Base-by-base conservation (phyloP, 2,797 vertebrate genomes). In the Rachycentron canadum region DNA sequence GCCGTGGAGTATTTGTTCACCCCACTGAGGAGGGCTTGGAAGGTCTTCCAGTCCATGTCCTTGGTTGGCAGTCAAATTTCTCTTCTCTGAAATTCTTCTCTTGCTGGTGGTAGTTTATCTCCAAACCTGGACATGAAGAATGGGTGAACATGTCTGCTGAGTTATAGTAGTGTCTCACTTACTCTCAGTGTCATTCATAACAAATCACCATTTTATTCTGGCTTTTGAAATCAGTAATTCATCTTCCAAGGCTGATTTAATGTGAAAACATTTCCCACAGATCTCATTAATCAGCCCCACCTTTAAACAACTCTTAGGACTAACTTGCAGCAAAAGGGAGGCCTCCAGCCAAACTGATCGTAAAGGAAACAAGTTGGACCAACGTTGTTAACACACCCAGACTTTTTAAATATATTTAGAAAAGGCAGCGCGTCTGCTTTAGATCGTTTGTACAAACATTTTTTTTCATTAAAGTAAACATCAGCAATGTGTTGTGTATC, bases 1-100 rank as follows among this genome's bases (percentile, higher is more conserved):
- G 97, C 98, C 0, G 98, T 99, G 69, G 98, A 99, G 86, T 99
- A 99, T 65, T 97, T 98, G 91, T 99, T 99, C 69, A 99, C 97
- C 0, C 98, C 98, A 0, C 96, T 99, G 89, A 99, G 95, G 3
- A 99, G 96, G 0, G 76, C 88, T 87, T 99, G 97, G 52, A 99
- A 95, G 0, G 95, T 97, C 90, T 99, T 99, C 98, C 98, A 99
- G 86, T 99, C 98, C 98, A 99, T 99, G 92, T 79, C 21, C 10
- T 72, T 56, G 62, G 69, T 64, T 69, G 70, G 36, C 4, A 19
- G 61, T 91, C 81, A 88, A 53, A 78, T 38, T 28, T 26, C 16
- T 73, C 7, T 38, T 71, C 32, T 30, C 30, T 68, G 65, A 56
- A 73, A 10, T 2, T 68, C 58, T 23, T 79, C 72, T 80, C 52